A percentile compares a stretch with the other conserved stretches of the same genome.
These are phyloP conservation scores for Clupea harengus DNA, from an alignment of 2,113 vertebrate genomes.

Conservation along the genomic window DNA sequence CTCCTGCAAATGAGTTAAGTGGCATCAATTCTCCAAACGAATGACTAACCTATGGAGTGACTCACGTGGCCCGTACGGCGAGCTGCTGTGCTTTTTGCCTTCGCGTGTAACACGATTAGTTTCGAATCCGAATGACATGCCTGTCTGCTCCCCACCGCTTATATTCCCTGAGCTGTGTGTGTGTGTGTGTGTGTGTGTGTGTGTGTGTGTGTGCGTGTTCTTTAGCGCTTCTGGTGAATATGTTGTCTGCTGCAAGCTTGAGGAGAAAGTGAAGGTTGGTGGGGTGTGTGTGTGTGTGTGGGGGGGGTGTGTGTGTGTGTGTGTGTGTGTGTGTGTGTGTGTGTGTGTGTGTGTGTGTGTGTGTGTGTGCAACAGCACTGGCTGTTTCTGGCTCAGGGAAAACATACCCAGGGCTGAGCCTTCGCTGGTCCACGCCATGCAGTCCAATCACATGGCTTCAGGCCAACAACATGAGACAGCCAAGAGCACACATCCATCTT, in stretches of 20 bases:
- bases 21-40: constrained; percentile 38
- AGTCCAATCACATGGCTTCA: constrained; percentile 25
- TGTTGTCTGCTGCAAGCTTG: background rate
- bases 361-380: too few relatives aligned
- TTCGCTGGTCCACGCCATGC: background rate
- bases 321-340: too few relatives aligned
- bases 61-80: constrained; percentile 33
- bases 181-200: background rate
- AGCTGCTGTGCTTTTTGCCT: constrained; percentile 44
- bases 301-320: background rate
- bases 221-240: constrained; percentile 22
- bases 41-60: constrained; percentile 29
- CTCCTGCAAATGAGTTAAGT: constrained; percentile 41
- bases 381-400: background rate
- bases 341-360: background rate
- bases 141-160: constrained; percentile 44
- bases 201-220: background rate
- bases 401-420: background rate
- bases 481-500: constrained; percentile 24
- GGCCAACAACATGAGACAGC: background rate
- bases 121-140: constrained; percentile 37
- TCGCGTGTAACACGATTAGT: constrained; percentile 52
- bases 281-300: background rate
- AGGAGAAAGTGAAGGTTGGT: background rate
- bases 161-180: constrained; percentile 27